Evolutionary conservation across 2,113 vertebrate genomes (phyloP).

Genomic region (Sceloporus tristichus): DNA sequence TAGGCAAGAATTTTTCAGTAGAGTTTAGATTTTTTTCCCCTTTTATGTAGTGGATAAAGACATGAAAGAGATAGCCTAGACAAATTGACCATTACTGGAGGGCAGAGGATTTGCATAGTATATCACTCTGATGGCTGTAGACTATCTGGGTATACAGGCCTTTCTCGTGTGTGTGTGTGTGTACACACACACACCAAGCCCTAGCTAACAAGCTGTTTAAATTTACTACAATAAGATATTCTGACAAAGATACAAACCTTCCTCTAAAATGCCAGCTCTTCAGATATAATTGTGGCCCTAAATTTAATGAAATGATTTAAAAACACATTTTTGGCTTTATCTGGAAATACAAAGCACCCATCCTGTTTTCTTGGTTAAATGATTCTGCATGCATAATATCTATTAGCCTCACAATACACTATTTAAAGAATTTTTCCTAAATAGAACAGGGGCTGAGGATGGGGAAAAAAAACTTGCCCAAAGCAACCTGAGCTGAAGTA

Average conservation of each 20-base stretch:
- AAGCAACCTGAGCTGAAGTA: not conserved
- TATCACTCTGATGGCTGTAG: not conserved
- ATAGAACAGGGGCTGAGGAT: not conserved
- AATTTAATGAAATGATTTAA: not conserved
- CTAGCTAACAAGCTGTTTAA: not conserved
- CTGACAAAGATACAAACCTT: not conserved
- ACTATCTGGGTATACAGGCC: not conserved
- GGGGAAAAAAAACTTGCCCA: not conserved
- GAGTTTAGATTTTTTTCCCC: not conserved
- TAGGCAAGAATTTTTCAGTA: not conserved
- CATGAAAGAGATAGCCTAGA: not conserved
- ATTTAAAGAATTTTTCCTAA: not conserved
- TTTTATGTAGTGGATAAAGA: not conserved
- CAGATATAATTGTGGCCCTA: not conserved
- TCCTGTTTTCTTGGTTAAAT: not conserved
- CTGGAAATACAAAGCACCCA: not conserved
- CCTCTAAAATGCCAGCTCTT: not conserved
- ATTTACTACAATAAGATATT: not conserved
- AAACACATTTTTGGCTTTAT: not conserved
- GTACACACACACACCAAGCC: not conserved
- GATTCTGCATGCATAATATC: not conserved
- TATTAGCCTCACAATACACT: not conserved
- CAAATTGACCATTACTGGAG: not conserved
- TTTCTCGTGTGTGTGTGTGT: not conserved
- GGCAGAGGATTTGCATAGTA: not conserved